Conservation (phyloP, 2,797 vertebrate species). For the Cirrhinus mrigala region DNA sequence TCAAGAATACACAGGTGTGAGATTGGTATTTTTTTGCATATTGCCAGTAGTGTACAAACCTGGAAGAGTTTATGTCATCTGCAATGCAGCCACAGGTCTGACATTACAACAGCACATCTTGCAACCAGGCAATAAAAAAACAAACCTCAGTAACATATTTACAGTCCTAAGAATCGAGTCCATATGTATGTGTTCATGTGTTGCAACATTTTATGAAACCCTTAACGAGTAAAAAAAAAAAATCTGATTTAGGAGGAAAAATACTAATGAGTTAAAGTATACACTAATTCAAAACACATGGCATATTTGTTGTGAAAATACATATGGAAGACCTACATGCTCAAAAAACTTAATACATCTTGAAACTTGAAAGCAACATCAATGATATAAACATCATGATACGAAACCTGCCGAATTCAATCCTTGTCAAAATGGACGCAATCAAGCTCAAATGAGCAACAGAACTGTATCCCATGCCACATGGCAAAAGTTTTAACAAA, state of each 20-base stretch:
- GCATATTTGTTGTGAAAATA: conserved; percentile 12
- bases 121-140: conserved; percentile 32
- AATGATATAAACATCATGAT: conserved; percentile 11
- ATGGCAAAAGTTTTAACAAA: background rate
- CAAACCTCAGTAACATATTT: conserved; percentile 43
- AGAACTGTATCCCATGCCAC: background rate
- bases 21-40: background rate
- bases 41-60: conserved; percentile 2
- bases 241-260: conserved; percentile 2
- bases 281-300: background rate
- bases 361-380: background rate
- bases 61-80: background rate
- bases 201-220: conserved; percentile 19
- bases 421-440: background rate
- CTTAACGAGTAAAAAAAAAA: background rate
- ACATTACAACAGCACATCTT: conserved; percentile 40
- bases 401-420: conserved; percentile 3
- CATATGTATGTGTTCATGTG: background rate
- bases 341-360: conserved; percentile 17
- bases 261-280: background rate
- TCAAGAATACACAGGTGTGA: background rate
- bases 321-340: background rate
- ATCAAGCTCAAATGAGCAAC: conserved; percentile 12
- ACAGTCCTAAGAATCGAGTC: conserved; percentile 33
- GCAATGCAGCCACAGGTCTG: conserved; percentile 18